Conservation (phyloP, 1,140 invertebrate genomes). For the Ceratosolen solmsi region DNA sequence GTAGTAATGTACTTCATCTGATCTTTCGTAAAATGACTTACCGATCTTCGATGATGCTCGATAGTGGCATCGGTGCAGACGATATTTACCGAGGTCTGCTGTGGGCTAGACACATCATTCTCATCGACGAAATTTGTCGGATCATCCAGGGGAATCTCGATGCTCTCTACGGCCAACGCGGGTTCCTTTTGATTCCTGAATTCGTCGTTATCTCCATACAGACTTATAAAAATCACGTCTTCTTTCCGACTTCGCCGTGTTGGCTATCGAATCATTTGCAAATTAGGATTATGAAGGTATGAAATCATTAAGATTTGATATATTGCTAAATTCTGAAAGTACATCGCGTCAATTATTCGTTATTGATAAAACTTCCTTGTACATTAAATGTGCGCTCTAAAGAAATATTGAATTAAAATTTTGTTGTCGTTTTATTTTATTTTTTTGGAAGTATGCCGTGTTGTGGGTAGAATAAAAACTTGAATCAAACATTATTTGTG, state of each 20-base stretch:
- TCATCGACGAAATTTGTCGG: constrained; percentile 56
- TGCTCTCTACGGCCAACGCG: constrained; percentile 66
- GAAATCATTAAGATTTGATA: no score
- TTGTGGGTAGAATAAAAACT: no score
- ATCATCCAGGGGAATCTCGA: constrained; percentile 67
- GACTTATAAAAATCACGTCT: constrained; percentile 67
- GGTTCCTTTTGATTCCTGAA: constrained; percentile 47
- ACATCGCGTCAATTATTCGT: no score
- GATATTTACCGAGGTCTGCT: constrained; percentile 54
- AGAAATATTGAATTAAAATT: no score
- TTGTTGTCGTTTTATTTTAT: no score
- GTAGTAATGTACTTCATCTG: no score
- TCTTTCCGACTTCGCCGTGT: constrained; percentile 53
- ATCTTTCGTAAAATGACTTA: constrained; percentile 24
- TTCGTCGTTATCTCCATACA: constrained; percentile 61
- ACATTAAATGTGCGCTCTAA: no score
- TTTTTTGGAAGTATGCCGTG: no score
- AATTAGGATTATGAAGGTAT: neutral
- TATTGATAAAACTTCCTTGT: no score
- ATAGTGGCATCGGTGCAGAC: constrained; percentile 67
- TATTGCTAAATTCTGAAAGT: no score
- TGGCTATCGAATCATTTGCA: neutral
- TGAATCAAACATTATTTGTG: no score
- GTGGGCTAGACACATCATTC: constrained; percentile 24
- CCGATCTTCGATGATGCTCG: constrained; percentile 57